Conservation (phyloP, 1,140 invertebrate species). For the Dendrolimus kikuchii region DNA sequence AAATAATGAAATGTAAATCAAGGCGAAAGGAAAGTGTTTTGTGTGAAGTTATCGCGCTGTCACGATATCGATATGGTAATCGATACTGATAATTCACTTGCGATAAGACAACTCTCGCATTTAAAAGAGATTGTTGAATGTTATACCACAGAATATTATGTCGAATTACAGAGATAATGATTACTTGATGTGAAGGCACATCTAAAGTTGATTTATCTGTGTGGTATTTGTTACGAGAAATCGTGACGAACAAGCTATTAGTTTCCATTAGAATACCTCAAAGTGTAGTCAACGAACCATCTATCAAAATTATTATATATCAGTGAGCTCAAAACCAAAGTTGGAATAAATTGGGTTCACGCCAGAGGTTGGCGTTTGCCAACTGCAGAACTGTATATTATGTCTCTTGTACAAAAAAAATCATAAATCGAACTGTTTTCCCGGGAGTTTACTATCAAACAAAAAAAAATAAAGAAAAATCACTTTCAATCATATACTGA, state of each 20-base stretch:
- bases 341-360: slow-evolving; percentile 36
- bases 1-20: slow-evolving; percentile 9
- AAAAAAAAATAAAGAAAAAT: background rate
- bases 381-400: slow-evolving; percentile 34
- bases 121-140: slow-evolving; percentile 14
- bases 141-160: slow-evolving; percentile 1
- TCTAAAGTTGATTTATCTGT: background rate
- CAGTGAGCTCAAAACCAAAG: slow-evolving; percentile 26
- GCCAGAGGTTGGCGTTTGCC: slow-evolving; percentile 35
- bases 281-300: slow-evolving; percentile 23
- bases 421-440: slow-evolving; percentile 13
- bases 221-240: background rate
- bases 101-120: slow-evolving; percentile 35
- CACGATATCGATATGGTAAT: slow-evolving; percentile 46
- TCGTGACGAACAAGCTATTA: slow-evolving; percentile 7
- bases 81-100: slow-evolving; percentile 43
- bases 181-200: background rate
- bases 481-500: too few relatives aligned
- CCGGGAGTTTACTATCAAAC: background rate
- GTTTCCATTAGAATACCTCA: slow-evolving; percentile 9
- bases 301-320: slow-evolving; percentile 19
- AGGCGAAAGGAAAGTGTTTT: slow-evolving; percentile 29
- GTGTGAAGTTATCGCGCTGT: slow-evolving; percentile 34
- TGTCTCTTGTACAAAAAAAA: slow-evolving; percentile 25
- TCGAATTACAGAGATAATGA: background rate